Evolutionary conservation across 2,888 invertebrate genomes (phyloP), one percentile per base, ranked within the genome.

Genomic region (Zootermopsis nevadensis): DNA sequence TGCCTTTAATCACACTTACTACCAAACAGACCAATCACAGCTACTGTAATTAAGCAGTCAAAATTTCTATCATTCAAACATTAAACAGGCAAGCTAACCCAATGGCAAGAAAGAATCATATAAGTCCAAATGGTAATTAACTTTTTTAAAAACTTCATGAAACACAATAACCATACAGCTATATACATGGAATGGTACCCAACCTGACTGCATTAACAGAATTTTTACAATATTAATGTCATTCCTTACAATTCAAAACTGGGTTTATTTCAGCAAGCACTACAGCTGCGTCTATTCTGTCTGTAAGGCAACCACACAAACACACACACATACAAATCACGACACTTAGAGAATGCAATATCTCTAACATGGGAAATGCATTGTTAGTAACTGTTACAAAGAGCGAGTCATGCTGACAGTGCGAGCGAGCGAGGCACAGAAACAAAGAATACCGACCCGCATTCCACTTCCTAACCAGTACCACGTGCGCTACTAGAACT

Each of bases 401-500:
- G 80, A 67, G 72, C 60, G 60, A 48, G 67, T 38, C 85, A 85
- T 84, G 84, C 84, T 82, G 82, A 81, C 77, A 83, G 66, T 81
- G 81, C 27, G 69, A 42, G 53, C 30, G 48, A 80, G 38, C 60
- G 74, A 38, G 53, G 35, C 60, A 80, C 60, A 83, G 53, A 83
- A 53, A 77, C 80, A 83, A 74, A 74, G 38, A 35, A 77, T 84
- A 84, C 84, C 82, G 84, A 84, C 84, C 84, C 60, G 82, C 35
- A 89, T 93, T 93, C 92, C 92, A 92, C 91, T 94, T 93, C 91
- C 94, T 94, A 90, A 95, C 93, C 90, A 96, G 93, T 89, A 96
- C 95, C 91, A 95, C 94, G 91, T 96, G 95, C 88, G 96, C 96
- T 89, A 96, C 95, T 90, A 94, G 92, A 91, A 96, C 93, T 89